Evolutionary conservation across 1,140 invertebrate species (phyloP).

Genomic region (Drosophila aff.): DNA sequence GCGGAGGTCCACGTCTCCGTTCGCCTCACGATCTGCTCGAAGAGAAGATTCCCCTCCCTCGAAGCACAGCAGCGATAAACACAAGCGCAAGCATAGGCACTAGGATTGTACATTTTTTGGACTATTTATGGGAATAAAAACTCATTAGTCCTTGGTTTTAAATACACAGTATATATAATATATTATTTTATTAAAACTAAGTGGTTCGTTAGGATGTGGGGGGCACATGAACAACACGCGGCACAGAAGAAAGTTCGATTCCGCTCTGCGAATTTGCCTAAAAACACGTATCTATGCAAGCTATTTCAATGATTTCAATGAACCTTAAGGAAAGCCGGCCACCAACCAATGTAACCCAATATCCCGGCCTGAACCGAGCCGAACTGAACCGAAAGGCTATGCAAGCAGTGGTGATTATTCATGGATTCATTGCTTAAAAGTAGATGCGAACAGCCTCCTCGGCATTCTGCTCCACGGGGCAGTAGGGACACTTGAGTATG

Average conservation of each 20-base stretch:
- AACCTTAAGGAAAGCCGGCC: slow-evolving; percentile 63
- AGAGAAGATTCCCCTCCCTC: slow-evolving; percentile 51
- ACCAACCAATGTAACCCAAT: not conserved
- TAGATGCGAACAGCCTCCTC: slow-evolving; percentile 96
- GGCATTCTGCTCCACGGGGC: slow-evolving; percentile 97
- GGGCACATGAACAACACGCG: slow-evolving; percentile 33
- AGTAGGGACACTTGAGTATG: slow-evolving; percentile 99
- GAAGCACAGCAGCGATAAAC: slow-evolving; percentile 63
- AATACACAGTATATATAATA: slow-evolving; percentile 54
- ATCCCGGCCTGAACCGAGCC: slow-evolving; percentile 16
- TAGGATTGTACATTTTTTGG: slow-evolving; percentile 17
- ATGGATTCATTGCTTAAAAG: slow-evolving; percentile 88
- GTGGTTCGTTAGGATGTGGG: slow-evolving; percentile 37
- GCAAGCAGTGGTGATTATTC: slow-evolving; percentile 40
- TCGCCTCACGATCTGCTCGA: slow-evolving; percentile 32
- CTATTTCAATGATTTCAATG: slow-evolving; percentile 30
- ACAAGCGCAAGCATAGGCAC: slow-evolving; percentile 77
- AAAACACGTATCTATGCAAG: slow-evolving; percentile 56
- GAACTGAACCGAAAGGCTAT: slow-evolving; percentile 39
- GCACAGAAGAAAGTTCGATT: slow-evolving; percentile 55
- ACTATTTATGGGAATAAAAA: slow-evolving; percentile 10
- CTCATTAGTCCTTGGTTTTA: slow-evolving; percentile 24
- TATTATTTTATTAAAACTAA: slow-evolving; percentile 32
- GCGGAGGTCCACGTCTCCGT: slow-evolving; percentile 39
- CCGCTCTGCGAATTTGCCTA: slow-evolving; percentile 69